Evolutionary conservation across 2,113 vertebrate genomes (phyloP).

Genomic region (Zosterops pallidus): DNA sequence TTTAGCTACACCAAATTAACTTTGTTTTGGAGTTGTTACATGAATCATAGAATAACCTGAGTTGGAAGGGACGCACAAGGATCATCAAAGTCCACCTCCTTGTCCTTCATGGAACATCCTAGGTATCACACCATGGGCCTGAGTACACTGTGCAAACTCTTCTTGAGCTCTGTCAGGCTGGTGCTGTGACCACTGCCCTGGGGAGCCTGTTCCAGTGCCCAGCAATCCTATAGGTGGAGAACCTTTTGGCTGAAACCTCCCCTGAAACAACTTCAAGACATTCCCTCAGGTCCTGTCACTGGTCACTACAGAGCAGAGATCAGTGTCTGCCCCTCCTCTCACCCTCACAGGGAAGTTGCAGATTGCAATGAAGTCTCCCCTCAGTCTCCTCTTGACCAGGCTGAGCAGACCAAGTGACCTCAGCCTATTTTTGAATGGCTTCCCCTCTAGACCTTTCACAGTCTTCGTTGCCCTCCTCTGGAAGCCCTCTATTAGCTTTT

Average conservation of each 20-base stretch:
- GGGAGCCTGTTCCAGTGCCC: background rate
- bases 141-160: background rate
- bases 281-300: background rate
- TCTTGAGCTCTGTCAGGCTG: background rate
- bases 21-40: background rate
- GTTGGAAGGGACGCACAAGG: background rate
- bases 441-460: background rate
- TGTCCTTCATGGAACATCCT: too few species aligned
- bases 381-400: background rate
- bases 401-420: background rate
- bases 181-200: too few species aligned
- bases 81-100: background rate
- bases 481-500: background rate
- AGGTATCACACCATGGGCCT: background rate
- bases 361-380: accelerated
- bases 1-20: background rate
- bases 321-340: background rate
- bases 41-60: background rate
- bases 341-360: background rate
- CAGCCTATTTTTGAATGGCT: background rate
- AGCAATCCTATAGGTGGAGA: accelerated
- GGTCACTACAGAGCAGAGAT: background rate
- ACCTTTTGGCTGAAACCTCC: accelerated
- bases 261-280: background rate
- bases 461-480: background rate